Percentiles rank a stretch among this genome's conserved stretches.
These are phyloP conservation scores for Eurystomus gularis DNA, from an alignment of 2,113 vertebrate species.

Conservation along the genomic window DNA sequence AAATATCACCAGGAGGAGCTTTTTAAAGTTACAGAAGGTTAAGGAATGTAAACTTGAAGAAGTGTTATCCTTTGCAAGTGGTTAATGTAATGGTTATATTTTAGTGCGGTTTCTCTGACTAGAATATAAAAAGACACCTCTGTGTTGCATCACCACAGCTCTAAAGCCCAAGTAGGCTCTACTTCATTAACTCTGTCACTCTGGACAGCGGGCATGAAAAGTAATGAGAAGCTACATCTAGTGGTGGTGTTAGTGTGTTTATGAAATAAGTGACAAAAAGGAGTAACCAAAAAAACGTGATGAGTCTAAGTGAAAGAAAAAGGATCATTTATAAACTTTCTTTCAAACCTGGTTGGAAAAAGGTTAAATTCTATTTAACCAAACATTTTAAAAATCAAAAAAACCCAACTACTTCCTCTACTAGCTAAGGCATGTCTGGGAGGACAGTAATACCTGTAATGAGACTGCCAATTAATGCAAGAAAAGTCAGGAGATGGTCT, in stretches of 20 bases:
- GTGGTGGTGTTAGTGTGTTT: accelerated
- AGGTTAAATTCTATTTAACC: neutral
- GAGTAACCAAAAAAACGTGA: neutral
- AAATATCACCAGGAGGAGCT: neutral
- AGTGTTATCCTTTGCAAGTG: neutral
- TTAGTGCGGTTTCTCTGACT: neutral
- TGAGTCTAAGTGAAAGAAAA: neutral
- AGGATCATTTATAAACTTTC: neutral
- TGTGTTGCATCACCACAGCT: neutral
- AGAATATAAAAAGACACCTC: neutral
- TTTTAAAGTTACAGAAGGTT: neutral
- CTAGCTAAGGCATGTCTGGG: neutral
- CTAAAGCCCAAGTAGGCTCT: neutral
- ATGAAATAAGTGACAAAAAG: neutral
- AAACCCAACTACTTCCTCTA: neutral
- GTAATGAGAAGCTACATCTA: neutral
- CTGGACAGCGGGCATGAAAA: neutral
- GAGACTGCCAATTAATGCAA: neutral
- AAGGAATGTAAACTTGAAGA: neutral
- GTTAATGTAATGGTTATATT: neutral
- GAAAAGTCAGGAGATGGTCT: neutral
- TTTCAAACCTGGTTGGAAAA: neutral
- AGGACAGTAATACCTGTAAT: neutral
- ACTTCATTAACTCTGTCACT: neutral
- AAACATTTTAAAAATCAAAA: neutral